Evolutionary conservation across 2,888 invertebrate species (phyloP).

Genomic region (Latheticus oryzae): DNA sequence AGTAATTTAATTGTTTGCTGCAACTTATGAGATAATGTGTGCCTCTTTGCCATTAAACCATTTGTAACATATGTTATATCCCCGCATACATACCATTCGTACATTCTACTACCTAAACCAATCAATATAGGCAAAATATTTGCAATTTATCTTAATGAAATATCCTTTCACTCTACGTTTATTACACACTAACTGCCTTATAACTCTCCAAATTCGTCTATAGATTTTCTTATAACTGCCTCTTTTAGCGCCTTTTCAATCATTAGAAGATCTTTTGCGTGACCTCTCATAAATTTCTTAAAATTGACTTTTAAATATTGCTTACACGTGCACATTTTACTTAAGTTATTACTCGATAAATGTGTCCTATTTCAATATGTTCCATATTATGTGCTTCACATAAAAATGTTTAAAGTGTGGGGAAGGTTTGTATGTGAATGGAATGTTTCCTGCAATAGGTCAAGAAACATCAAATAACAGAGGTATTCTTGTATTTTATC

Average conservation of each 20-base stretch:
- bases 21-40: conserved; percentile 11
- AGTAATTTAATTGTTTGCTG: conserved; percentile 13
- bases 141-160: neutral
- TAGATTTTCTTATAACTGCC: conserved; percentile 19
- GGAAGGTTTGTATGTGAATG: too few relatives aligned
- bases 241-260: conserved; percentile 23
- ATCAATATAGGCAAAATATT: conserved; percentile 3
- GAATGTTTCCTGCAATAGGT: too few relatives aligned
- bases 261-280: conserved; percentile 7
- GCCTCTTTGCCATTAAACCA: neutral
- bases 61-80: conserved; percentile 12
- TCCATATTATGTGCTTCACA: too few relatives aligned
- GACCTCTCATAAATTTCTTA: conserved; percentile 17
- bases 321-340: conserved; percentile 17
- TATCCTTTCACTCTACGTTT: conserved; percentile 5
- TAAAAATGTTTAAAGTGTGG: too few relatives aligned
- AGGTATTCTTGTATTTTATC: too few relatives aligned
- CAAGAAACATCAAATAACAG: too few relatives aligned
- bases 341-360: conserved; percentile 21
- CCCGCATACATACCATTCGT: neutral
- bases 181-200: conserved; percentile 15
- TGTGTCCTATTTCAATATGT: too few relatives aligned
- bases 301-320: conserved; percentile 26
- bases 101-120: neutral
- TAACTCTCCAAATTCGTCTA: conserved; percentile 12